phyloP scores from a whole-genome alignment of 1,140 invertebrate genomes.

The Bombus superbus region DNA sequence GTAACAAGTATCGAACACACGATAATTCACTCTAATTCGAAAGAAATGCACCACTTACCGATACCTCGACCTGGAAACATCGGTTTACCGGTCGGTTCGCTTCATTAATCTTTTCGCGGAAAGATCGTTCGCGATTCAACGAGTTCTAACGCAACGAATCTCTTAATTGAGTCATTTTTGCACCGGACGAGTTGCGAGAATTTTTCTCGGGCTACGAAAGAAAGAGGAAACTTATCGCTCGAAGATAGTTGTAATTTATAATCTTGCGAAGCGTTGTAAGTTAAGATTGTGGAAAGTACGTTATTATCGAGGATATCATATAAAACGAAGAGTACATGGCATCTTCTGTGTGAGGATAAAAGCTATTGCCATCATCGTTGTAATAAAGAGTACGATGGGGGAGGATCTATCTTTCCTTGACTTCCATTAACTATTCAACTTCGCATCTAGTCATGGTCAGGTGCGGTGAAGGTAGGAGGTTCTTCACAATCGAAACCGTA shows the following conservation, averaged over 20 bases:
- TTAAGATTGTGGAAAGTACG: too few species aligned
- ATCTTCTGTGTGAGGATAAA: too few species aligned
- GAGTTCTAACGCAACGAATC: background rate
- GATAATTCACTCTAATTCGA: constrained; percentile 20
- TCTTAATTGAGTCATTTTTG: background rate
- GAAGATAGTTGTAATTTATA: background rate
- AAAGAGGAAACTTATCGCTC: too few species aligned
- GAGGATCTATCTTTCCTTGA: too few species aligned
- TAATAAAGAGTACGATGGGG: too few species aligned
- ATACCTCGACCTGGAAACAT: background rate
- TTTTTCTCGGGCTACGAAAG: background rate
- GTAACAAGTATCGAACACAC: constrained; percentile 29
- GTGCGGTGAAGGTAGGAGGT: too few species aligned
- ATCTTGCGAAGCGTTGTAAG: background rate
- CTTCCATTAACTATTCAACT: too few species aligned
- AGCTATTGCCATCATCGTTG: too few species aligned
- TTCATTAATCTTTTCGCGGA: constrained; percentile 6
- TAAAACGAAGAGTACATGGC: too few species aligned
- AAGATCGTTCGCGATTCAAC: background rate
- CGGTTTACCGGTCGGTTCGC: background rate
- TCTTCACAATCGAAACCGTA: too few species aligned
- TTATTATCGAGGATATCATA: too few species aligned
- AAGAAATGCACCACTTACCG: background rate
- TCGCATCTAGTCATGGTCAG: too few species aligned
- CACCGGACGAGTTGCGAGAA: background rate